Evolutionary conservation across 2,113 vertebrate species (phyloP).

Genomic region (Sander vitreus): DNA sequence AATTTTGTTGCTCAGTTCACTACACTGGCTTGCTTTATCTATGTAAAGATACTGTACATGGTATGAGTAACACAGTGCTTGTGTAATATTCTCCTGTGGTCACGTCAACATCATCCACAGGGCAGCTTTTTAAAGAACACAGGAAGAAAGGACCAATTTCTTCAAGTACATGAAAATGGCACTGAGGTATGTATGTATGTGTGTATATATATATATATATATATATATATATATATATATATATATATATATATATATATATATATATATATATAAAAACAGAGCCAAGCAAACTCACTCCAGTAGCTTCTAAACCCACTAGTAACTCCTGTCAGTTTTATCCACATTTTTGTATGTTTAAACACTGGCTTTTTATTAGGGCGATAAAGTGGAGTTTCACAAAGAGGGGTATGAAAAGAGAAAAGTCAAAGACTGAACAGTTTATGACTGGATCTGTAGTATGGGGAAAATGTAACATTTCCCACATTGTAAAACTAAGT

Average conservation of each 20-base stretch:
- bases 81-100: not conserved
- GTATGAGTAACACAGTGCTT: not conserved
- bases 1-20: not conserved
- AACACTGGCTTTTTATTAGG: constrained; percentile 40
- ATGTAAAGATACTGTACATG: not conserved
- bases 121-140: not conserved
- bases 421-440: not conserved
- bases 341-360: constrained; percentile 38
- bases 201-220: too few relatives aligned
- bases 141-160: not conserved
- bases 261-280: too few relatives aligned
- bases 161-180: not conserved
- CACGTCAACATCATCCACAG: constrained; percentile 15
- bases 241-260: too few relatives aligned
- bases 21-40: not conserved
- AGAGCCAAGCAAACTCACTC: not conserved
- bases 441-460: constrained; percentile 6
- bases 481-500: constrained; percentile 52
- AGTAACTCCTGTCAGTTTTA: constrained; percentile 25
- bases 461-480: constrained; percentile 46
- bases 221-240: too few relatives aligned
- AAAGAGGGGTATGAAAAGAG: constrained; percentile 17
- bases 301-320: not conserved
- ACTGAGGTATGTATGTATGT: too few relatives aligned
- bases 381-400: constrained; percentile 33